A percentile compares a stretch with the other conserved stretches of the same genome.
Conservation (phyloP, 2,797 vertebrate species). For the Ambastaia sidthimunki region DNA sequence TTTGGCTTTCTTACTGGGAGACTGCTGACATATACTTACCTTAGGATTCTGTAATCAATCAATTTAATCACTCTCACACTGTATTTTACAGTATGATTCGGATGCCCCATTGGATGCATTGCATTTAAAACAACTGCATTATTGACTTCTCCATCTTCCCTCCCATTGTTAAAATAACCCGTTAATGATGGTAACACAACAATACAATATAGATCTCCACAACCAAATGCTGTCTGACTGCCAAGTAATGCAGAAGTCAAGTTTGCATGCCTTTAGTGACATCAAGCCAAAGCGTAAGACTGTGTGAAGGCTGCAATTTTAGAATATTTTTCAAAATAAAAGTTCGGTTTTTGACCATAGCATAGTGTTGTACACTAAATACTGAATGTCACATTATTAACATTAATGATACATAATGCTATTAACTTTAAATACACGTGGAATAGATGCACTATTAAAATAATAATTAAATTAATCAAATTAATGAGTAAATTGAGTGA, state of each 20-base stretch:
- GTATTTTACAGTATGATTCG: no score
- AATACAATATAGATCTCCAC: neutral
- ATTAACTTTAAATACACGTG: neutral
- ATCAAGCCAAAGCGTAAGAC: neutral
- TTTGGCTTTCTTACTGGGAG: no score
- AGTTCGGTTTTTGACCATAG: neutral
- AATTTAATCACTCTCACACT: no score
- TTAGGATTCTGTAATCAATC: no score
- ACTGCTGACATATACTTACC: no score
- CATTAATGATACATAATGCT: neutral
- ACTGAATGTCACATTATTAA: neutral
- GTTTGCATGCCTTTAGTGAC: neutral
- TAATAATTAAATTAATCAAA: no score
- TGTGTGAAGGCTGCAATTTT: neutral
- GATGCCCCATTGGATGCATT: slow-evolving; percentile 62
- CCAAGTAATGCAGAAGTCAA: neutral
- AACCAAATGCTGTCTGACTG: neutral
- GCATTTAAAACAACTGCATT: slow-evolving; percentile 57
- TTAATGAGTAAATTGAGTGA: neutral
- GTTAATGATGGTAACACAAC: neutral
- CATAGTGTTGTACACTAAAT: neutral
- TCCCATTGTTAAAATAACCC: slow-evolving; percentile 67
- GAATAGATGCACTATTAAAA: neutral
- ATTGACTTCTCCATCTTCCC: slow-evolving; percentile 80
- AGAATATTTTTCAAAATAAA: slow-evolving; percentile 47